A percentile compares a stretch with the other conserved stretches of the same genome.
Evolutionary conservation across 2,888 invertebrate genomes (phyloP).

Genomic region (Drosophila mimica): DNA sequence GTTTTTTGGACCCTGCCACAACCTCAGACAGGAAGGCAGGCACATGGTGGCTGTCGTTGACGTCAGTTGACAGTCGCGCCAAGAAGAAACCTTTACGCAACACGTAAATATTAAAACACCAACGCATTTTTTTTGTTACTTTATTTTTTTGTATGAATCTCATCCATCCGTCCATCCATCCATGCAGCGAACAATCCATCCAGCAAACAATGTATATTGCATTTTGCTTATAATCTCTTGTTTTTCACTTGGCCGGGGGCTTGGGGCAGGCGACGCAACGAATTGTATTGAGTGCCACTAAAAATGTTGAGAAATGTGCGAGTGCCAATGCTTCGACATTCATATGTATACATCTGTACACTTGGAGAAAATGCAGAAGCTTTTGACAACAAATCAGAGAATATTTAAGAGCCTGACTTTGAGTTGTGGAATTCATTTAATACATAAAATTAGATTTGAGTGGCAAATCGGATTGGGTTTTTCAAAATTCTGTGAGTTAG

Average conservation of each 20-base stretch:
- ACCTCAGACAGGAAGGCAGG: conserved; percentile 44
- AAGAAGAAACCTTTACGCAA: conserved; percentile 55
- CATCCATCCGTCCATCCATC: conserved; percentile 23
- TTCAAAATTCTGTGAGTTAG: not conserved
- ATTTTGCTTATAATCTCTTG: conserved; percentile 77
- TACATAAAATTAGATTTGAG: accelerated
- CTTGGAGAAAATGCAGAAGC: not conserved
- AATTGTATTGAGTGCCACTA: conserved; percentile 82
- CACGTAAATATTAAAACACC: conserved; percentile 79
- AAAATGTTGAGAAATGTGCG: conserved; percentile 79
- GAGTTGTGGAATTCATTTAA: not conserved
- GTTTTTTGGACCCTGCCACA: conserved; percentile 51
- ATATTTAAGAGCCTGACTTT: not conserved
- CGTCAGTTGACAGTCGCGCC: conserved; percentile 43
- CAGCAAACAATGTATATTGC: conserved; percentile 70
- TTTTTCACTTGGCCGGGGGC: conserved; percentile 14
- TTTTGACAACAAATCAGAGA: not conserved
- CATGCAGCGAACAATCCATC: conserved; percentile 20
- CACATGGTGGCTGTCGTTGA: conserved; percentile 28
- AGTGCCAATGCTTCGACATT: conserved; percentile 56
- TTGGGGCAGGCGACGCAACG: conserved; percentile 62
- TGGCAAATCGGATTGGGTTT: not conserved
- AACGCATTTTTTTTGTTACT: conserved; percentile 63
- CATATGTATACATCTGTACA: conserved; percentile 14
- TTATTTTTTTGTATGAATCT: conserved; percentile 46